phyloP scores from a whole-genome alignment of 2,888 invertebrate genomes.

The Mythimna loreyi region DNA sequence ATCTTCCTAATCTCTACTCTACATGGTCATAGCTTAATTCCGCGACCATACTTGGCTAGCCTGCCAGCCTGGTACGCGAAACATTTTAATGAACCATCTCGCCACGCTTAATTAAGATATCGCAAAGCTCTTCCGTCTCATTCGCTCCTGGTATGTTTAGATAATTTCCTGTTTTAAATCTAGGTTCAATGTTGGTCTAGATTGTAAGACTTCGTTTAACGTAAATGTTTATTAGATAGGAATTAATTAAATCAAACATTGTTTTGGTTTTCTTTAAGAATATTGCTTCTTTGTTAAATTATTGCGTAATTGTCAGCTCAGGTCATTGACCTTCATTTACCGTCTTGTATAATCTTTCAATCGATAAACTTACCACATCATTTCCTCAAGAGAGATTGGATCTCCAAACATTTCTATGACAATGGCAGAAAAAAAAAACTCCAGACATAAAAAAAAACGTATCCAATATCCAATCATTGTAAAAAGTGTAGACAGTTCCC shows the following conservation, averaged over 20 bases:
- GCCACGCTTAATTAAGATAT: constrained; percentile 73
- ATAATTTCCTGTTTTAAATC: constrained; percentile 60
- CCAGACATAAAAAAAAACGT: constrained; percentile 32
- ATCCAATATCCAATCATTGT: constrained; percentile 45
- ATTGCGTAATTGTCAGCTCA: neutral
- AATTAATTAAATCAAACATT: constrained; percentile 5
- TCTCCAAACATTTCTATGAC: constrained; percentile 15
- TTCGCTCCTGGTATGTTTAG: constrained; percentile 57
- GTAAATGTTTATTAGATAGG: constrained; percentile 2
- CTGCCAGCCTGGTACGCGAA: constrained; percentile 66
- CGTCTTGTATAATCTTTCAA: neutral
- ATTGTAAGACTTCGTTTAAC: constrained; percentile 21
- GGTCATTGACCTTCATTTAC: neutral
- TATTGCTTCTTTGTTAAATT: no score
- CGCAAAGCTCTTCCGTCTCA: constrained; percentile 55
- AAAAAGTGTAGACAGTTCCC: constrained; percentile 57
- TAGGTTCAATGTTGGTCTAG: constrained; percentile 51
- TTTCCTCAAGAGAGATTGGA: constrained; percentile 7
- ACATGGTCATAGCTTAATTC: constrained; percentile 25
- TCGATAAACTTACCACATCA: neutral
- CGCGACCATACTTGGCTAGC: constrained; percentile 49
- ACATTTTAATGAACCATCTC: constrained; percentile 72
- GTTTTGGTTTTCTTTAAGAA: neutral
- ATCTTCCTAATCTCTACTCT: constrained; percentile 36
- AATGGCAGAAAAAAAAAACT: constrained; percentile 6